Evolutionary conservation across 2,113 vertebrate genomes (phyloP), one percentile per base, ranked within the genome.

Genomic region (Sander vitreus): DNA sequence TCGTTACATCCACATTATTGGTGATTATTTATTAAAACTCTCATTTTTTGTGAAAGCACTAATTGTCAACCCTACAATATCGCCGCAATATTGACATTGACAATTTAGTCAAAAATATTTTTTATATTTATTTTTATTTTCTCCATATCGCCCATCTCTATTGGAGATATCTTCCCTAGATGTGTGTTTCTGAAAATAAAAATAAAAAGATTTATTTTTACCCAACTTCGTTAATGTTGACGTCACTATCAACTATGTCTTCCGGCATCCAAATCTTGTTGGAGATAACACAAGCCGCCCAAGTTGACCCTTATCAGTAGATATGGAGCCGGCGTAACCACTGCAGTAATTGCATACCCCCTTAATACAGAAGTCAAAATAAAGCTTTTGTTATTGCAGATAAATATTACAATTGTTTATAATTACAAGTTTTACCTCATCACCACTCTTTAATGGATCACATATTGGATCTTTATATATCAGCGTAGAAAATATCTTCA

Each of bases 391-490:
- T 70, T 55, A 25, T 18, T 16, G 33, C 51, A 18, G 53, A 57
- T 25, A 70, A 54, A 39, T 39, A 39, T 54, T 33, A 18, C 23
- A 33, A 7, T 72, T n/a, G 23, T 39, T 72, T 64, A 19, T 19
- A 62, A 66, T 43, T 33, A 51, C 39, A 50, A 9, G 58, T 67
- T 72, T 59, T 58, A 68, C 45, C 33, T 67, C 48, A 79, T 81
- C 45, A 58, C 30, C 43, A n/a, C 18, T 45, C 48, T 27, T 47
- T 70, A 70, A 59, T 82, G 72, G 64, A 50, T 78, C 43, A 74
- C 47, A 54, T 73, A 81, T 71, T 79, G 47, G 76, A 79, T 85
- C 50, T 59, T 76, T 76, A 50, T 72, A 33, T 55, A 78, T 83
- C 48, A 68, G 16, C 53, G 33, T 45, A 36, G 27, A 74, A 88